Conservation (phyloP, 2,797 vertebrate genomes). For the Falco concolor region DNA sequence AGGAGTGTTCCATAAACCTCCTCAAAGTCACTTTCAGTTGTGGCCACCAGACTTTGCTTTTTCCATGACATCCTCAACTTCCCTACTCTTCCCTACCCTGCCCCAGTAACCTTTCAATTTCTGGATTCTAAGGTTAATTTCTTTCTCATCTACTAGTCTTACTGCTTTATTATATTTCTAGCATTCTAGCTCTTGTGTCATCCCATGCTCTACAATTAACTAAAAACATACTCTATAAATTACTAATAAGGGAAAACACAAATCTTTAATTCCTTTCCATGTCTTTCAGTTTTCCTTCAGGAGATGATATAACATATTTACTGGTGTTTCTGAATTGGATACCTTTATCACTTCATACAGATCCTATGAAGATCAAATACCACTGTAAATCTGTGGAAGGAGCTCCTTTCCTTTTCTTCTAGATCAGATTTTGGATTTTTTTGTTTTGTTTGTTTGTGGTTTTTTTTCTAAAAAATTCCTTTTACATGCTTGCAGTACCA, state of each 20-base stretch:
- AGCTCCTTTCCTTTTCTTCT: background rate
- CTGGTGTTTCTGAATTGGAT: background rate
- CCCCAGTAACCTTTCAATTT: background rate
- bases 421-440: background rate
- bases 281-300: background rate
- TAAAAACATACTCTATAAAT: background rate
- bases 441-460: background rate
- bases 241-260: background rate
- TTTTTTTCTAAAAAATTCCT: background rate
- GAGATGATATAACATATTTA: background rate
- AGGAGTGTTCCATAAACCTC: background rate
- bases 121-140: background rate
- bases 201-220: background rate
- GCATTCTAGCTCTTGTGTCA: background rate
- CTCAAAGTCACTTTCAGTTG: background rate
- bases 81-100: rapidly evolving
- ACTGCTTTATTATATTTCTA: background rate
- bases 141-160: background rate
- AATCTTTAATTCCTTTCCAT: background rate
- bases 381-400: background rate
- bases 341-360: background rate
- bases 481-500: background rate
- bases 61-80: background rate
- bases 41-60: background rate
- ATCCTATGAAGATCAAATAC: background rate